These are phyloP conservation scores for Tholera decimalis DNA, from an alignment of 2,888 invertebrate genomes.

Conservation along the genomic window DNA sequence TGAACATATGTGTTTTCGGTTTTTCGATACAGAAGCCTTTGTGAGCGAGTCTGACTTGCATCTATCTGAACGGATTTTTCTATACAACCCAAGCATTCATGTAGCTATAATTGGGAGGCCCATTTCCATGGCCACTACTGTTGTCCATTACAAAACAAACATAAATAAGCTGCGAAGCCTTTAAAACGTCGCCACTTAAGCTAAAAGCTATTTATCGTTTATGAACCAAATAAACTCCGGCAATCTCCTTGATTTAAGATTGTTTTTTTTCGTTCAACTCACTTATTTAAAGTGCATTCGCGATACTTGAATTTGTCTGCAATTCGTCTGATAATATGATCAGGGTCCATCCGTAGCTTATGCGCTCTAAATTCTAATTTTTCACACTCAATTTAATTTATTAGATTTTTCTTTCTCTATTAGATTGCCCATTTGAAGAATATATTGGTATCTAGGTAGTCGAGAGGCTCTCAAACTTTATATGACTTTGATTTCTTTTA, in stretches of 20 bases:
- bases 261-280: conserved; percentile 48
- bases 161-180: neutral
- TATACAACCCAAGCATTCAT: neutral
- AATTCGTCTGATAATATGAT: conserved; percentile 20
- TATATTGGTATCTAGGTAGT: neutral
- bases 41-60: no score
- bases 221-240: conserved; percentile 48
- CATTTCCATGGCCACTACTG: neutral
- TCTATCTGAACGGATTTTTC: neutral
- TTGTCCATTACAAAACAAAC: neutral
- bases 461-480: neutral
- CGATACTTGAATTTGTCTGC: conserved; percentile 35
- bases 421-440: neutral
- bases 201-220: conserved; percentile 51
- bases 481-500: neutral
- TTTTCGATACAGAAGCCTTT: no score
- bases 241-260: conserved; percentile 51
- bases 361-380: conserved; percentile 5
- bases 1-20: no score
- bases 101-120: neutral
- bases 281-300: conserved; percentile 54
- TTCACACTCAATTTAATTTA: conserved; percentile 9
- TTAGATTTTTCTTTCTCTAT: neutral
- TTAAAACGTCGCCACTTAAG: conserved; percentile 35
- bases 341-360: conserved; percentile 5